A percentile compares a stretch with the other conserved stretches of the same genome.
phyloP scores from a whole-genome alignment of 1,140 invertebrate species.

The Drosophila carrolli region DNA sequence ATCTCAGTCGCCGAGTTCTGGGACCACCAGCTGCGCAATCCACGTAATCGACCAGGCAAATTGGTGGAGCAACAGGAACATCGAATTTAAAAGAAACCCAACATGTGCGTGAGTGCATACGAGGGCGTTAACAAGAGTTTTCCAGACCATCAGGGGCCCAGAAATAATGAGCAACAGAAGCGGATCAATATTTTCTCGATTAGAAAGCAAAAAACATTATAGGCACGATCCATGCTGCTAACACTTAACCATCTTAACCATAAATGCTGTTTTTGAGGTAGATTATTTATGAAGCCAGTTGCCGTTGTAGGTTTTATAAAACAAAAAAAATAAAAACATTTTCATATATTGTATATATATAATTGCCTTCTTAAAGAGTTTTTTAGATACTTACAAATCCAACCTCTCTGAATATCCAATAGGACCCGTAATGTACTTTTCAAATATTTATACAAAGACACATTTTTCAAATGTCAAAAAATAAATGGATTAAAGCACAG shows the following conservation, averaged over 20 bases:
- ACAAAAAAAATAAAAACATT: too few species aligned
- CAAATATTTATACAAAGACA: conserved; percentile 25
- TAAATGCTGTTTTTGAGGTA: too few species aligned
- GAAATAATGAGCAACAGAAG: background rate
- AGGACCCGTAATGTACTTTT: conserved; percentile 8
- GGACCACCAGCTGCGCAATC: conserved; percentile 35
- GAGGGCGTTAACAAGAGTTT: conserved; percentile 14
- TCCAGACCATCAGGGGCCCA: background rate
- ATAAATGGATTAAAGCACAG: conserved; percentile 45
- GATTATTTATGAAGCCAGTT: too few species aligned
- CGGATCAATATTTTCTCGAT: background rate
- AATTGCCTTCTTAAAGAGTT: too few species aligned
- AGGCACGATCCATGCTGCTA: too few species aligned
- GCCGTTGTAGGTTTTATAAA: too few species aligned
- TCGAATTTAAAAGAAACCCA: conserved; percentile 4
- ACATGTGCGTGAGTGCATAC: conserved; percentile 11
- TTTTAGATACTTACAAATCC: background rate
- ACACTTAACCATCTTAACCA: too few species aligned
- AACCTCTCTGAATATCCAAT: background rate
- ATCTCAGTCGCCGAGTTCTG: background rate
- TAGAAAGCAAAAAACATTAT: background rate
- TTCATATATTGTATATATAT: too few species aligned
- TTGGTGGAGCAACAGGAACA: background rate
- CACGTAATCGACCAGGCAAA: conserved; percentile 31
- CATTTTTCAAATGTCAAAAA: conserved; percentile 10